Percentiles rank a stretch among this genome's conserved stretches.
These are phyloP conservation scores for Poeciliopsis gracilis DNA, from an alignment of 2,797 vertebrate species.

Conservation along the genomic window DNA sequence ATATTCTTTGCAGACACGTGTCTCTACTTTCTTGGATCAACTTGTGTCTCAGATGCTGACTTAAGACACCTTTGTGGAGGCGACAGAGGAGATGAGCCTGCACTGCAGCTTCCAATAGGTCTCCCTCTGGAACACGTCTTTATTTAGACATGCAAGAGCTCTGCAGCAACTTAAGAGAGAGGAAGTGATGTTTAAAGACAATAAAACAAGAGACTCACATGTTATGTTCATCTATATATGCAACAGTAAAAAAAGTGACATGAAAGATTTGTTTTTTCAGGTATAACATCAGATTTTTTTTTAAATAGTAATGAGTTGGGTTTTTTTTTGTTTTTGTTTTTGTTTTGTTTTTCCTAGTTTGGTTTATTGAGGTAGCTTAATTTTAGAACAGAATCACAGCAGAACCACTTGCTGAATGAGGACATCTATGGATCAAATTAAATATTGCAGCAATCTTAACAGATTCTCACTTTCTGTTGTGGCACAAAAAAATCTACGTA, in stretches of 20 bases:
- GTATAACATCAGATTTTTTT: neutral
- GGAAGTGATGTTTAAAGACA: constrained; percentile 17
- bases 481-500: neutral
- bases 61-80: constrained; percentile 36
- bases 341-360: neutral
- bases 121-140: constrained; percentile 34
- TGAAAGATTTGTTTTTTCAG: constrained; percentile 20
- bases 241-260: constrained; percentile 6
- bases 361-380: constrained; percentile 19
- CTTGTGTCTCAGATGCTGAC: constrained; percentile 44
- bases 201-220: constrained; percentile 15
- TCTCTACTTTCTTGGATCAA: constrained; percentile 35
- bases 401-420: constrained; percentile 76
- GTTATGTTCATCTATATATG: neutral
- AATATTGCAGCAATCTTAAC: constrained; percentile 49
- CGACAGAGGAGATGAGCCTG: constrained; percentile 44
- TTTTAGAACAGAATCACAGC: constrained; percentile 20
- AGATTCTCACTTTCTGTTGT: neutral
- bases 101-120: constrained; percentile 38
- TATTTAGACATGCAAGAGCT: constrained; percentile 36
- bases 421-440: constrained; percentile 76
- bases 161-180: constrained; percentile 8
- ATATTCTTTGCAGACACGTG: constrained; percentile 15
- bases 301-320: neutral
- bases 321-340: neutral